Conservation (phyloP, 2,888 invertebrate species). For the Melanargia galathea region DNA sequence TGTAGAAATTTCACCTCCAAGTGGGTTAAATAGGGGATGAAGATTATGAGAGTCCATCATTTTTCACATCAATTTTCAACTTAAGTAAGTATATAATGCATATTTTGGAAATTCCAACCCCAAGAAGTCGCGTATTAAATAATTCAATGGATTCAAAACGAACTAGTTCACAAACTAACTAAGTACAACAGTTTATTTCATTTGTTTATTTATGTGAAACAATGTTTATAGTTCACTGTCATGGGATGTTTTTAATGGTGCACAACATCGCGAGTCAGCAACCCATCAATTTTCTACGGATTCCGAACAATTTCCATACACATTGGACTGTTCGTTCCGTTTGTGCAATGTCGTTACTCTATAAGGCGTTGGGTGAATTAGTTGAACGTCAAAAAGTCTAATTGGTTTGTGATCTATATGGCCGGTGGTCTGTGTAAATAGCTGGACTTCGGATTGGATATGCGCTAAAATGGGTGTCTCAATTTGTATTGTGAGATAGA, state of each 20-base stretch:
- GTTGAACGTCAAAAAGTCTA: constrained; percentile 31
- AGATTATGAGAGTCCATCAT: too few relatives aligned
- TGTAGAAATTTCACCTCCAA: too few relatives aligned
- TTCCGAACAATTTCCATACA: constrained; percentile 38
- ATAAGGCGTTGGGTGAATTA: constrained; percentile 31
- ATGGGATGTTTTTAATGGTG: constrained; percentile 23
- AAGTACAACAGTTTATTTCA: neutral
- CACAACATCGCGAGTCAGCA: constrained; percentile 23
- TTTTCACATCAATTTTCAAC: too few relatives aligned
- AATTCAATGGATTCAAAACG: neutral
- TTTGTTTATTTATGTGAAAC: constrained; percentile 32
- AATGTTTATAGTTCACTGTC: constrained; percentile 30
- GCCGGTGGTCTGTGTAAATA: constrained; percentile 25
- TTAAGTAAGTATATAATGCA: too few relatives aligned
- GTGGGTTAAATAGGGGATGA: too few relatives aligned
- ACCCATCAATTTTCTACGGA: constrained; percentile 30
- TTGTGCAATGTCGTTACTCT: constrained; percentile 30
- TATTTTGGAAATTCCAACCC: too few relatives aligned
- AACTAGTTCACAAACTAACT: constrained; percentile 15
- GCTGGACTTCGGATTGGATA: constrained; percentile 21
- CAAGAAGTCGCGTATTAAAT: too few relatives aligned
- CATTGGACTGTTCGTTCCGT: constrained; percentile 33
- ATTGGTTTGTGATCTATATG: constrained; percentile 35
- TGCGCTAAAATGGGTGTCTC: constrained; percentile 27
- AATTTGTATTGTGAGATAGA: constrained; percentile 7